Evolutionary conservation across 2,888 invertebrate genomes (phyloP).

Genomic region (Mythimna albipuncta): DNA sequence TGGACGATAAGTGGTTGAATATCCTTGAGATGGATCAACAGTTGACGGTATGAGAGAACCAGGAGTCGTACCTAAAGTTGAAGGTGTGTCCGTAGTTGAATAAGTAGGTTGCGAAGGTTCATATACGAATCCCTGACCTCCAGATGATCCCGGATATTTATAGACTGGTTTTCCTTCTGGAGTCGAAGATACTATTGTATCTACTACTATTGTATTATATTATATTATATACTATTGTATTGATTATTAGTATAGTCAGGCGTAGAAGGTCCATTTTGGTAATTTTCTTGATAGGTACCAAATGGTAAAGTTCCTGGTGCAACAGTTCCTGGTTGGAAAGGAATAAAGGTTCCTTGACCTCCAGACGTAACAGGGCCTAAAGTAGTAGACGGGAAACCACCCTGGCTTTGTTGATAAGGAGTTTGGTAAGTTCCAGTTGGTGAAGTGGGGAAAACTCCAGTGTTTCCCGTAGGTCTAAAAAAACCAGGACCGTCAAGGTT

Average conservation of each 20-base stretch:
- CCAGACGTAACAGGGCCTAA: background rate
- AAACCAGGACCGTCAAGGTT: background rate
- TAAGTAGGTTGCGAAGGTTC: slow-evolving; percentile 20
- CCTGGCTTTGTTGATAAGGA: slow-evolving; percentile 5
- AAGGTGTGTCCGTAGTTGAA: slow-evolving; percentile 29
- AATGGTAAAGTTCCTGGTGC: slow-evolving; percentile 1
- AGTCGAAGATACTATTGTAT: slow-evolving; percentile 24
- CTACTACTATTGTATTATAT: no score
- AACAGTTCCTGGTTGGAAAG: slow-evolving; percentile 19
- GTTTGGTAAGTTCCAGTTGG: slow-evolving; percentile 32
- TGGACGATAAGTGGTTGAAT: slow-evolving; percentile 44
- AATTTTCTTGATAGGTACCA: slow-evolving; percentile 17
- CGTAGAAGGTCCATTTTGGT: slow-evolving; percentile 26
- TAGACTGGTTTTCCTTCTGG: slow-evolving; percentile 10
- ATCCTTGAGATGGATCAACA: background rate
- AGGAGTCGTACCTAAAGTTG: slow-evolving; percentile 32
- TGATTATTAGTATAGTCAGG: slow-evolving; percentile 11
- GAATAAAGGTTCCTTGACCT: slow-evolving; percentile 8
- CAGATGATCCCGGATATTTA: slow-evolving; percentile 13
- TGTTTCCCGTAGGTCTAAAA: slow-evolving; percentile 5
- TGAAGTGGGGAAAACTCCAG: slow-evolving; percentile 9
- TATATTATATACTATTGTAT: no score
- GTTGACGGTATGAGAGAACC: slow-evolving; percentile 23
- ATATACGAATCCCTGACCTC: slow-evolving; percentile 23
- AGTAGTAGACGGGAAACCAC: slow-evolving; percentile 13